Conservation (phyloP, 2,888 invertebrate species). For the Patella caerulea region DNA sequence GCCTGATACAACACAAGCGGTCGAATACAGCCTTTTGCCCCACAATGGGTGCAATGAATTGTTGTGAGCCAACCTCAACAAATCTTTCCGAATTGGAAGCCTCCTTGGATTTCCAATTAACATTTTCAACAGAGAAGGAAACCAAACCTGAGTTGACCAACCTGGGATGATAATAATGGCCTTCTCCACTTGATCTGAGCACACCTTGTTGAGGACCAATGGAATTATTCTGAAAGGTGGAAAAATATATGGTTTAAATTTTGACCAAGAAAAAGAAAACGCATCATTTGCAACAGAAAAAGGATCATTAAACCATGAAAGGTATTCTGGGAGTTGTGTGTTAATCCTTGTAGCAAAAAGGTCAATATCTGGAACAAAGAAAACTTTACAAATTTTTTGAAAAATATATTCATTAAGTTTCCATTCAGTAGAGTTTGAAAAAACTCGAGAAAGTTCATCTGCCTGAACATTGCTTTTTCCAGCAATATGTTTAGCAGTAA, state of each 20-base stretch:
- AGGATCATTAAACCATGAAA: conserved; percentile 31
- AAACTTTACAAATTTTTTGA: conserved; percentile 23
- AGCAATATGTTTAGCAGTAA: conserved; percentile 27
- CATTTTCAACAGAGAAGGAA: conserved; percentile 11
- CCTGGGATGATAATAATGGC: not conserved
- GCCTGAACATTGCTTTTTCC: conserved; percentile 24
- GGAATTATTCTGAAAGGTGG: conserved; percentile 28
- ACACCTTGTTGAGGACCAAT: conserved; percentile 13
- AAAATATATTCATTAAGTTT: conserved; percentile 26
- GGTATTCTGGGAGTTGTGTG: conserved; percentile 25
- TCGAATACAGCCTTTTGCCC: conserved; percentile 14
- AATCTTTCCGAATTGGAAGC: conserved; percentile 31
- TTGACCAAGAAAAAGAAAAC: conserved; percentile 31
- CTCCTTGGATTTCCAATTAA: conserved; percentile 17
- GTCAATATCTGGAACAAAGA: conserved; percentile 32
- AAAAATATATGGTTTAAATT: conserved; percentile 33
- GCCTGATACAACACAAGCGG: conserved; percentile 33
- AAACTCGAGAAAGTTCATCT: conserved; percentile 28
- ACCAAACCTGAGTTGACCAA: not conserved
- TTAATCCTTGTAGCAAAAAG: conserved; percentile 33
- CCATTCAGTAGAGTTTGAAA: conserved; percentile 32
- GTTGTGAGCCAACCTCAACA: conserved; percentile 27
- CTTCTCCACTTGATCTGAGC: not conserved
- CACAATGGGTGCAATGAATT: conserved; percentile 23
- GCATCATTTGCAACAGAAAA: conserved; percentile 24